These are phyloP conservation scores for Bombycilla garrulus DNA, from an alignment of 2,113 vertebrate species.

Conservation along the genomic window DNA sequence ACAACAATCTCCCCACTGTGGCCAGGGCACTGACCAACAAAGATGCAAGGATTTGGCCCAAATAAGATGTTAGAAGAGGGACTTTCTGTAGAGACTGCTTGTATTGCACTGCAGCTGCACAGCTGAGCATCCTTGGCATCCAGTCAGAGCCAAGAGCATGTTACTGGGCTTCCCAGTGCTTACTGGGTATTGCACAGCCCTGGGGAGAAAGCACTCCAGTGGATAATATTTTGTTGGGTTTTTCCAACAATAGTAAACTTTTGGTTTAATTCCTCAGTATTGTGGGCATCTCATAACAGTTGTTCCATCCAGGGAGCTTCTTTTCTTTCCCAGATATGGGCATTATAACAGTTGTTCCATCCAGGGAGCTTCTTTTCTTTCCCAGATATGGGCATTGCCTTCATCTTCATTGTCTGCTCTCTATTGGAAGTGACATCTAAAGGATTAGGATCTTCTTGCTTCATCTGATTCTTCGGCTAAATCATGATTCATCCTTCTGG, in stretches of 20 bases:
- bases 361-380: neutral
- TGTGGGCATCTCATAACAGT: neutral
- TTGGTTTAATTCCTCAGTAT: neutral
- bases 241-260: neutral
- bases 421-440: neutral
- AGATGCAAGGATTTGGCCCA: neutral
- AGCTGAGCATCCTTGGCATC: neutral
- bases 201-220: fast-evolving
- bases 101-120: neutral
- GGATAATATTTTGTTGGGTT: neutral
- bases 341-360: neutral
- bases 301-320: neutral
- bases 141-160: neutral
- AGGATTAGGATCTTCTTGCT: neutral
- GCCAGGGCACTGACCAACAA: neutral
- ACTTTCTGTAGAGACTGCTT: neutral
- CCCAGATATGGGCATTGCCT: neutral
- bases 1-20: too few species aligned
- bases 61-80: neutral
- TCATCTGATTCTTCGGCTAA: neutral
- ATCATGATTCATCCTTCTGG: neutral
- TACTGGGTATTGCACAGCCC: neutral
- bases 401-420: neutral
- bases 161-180: neutral
- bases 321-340: neutral